Base-by-base conservation (phyloP, 2,113 vertebrate genomes). In the Caranx melampygus region DNA sequence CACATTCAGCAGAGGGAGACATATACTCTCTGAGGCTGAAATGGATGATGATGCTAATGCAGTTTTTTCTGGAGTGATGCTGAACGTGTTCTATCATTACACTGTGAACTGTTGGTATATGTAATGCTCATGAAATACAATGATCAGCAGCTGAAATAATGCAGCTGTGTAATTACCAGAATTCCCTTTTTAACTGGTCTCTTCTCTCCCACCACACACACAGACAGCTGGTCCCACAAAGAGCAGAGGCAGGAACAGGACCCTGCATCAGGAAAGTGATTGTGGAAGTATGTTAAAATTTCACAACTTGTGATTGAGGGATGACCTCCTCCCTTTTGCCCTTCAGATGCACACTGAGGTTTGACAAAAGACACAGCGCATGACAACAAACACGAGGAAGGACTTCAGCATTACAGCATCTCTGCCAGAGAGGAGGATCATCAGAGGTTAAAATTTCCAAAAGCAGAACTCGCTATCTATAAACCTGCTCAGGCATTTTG, bases 1-100 rank as follows among this genome's bases (percentile, higher is more conserved):
- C 0, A 35, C 11, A 26, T 57, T 42, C 71, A 81, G 72, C 65
- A 81, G 79, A 51, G 65, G 72, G 72, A 75, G 70, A 75, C 72
- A 70, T 12, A 12, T 64, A 61, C 37, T 59, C 16, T 70, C 1
- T 21, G 21, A 18, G 37, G 1, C 3, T 33, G 52, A 64, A 58
- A 58, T 0, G 4, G 15, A 49, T 2, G 4, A 6, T 2, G 15
- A 40, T 31, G 49, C 49, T 52, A n/a, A 42, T 42, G 20, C 1
- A 21, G 35, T 14, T 21, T 42, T n/a, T 62, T 2, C 8, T 62
- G 60, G 35, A 62, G 40, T 21, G 2, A 42, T 37, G 5, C 34
- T 42, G 59, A 61, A 7, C 45, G 21, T n/a, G 6, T 42, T 33
- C 2, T 40, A 2, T 4, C 0, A n/a, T 62, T 16, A 55, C 20